A percentile compares a stretch with the other conserved stretches of the same genome.
Conservation (phyloP, 2,888 invertebrate species). For the Lithodes maja region DNA sequence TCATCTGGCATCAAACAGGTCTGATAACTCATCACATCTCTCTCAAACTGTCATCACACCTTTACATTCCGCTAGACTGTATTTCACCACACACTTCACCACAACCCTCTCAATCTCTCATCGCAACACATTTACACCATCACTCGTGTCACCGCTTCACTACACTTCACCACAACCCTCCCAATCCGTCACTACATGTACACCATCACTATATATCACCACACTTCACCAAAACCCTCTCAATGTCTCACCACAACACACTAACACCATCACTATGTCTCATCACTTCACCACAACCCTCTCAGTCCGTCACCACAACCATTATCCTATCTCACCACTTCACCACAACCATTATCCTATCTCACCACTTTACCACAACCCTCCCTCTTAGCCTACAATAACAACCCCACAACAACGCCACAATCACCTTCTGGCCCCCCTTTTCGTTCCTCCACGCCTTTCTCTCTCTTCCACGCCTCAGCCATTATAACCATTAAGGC, state of each 20-base stretch:
- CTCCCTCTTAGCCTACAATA: too few species aligned
- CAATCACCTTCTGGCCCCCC: too few species aligned
- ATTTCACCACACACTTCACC: background rate
- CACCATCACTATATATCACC: background rate
- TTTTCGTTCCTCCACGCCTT: too few species aligned
- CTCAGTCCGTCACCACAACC: background rate
- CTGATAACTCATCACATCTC: too few species aligned
- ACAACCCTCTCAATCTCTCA: background rate
- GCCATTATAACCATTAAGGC: too few species aligned
- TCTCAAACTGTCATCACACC: too few species aligned
- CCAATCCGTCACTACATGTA: background rate
- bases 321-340: background rate
- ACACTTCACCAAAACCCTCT: background rate
- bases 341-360: background rate
- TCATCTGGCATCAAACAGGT: too few species aligned
- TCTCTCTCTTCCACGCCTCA: too few species aligned
- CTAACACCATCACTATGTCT: background rate
- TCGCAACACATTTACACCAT: background rate
- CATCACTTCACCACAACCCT: background rate
- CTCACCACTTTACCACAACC: background rate
- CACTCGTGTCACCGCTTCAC: background rate
- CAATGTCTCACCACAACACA: background rate
- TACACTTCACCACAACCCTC: background rate
- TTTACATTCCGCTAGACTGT: too few species aligned
- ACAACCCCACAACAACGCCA: too few species aligned